phyloP scores from a whole-genome alignment of 2,888 invertebrate species.

The Podabrus alpinus region DNA sequence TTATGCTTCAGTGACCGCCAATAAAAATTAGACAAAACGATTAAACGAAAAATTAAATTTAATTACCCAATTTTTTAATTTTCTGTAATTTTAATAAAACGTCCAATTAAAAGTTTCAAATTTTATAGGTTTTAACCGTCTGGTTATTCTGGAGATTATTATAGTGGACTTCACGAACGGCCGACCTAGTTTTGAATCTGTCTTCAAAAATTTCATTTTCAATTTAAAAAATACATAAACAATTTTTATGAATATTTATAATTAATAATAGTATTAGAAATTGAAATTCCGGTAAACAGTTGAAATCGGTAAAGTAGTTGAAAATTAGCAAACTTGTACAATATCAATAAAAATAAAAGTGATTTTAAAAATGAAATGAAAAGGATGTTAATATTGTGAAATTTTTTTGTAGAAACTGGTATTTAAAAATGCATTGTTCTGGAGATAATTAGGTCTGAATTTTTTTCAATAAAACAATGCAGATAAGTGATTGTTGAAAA shows the following conservation, averaged over 20 bases:
- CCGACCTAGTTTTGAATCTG: too few species aligned
- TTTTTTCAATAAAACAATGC: constrained; percentile 3
- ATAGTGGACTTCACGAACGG: too few species aligned
- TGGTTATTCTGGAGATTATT: too few species aligned
- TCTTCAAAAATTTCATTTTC: too few species aligned
- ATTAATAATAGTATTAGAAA: neutral
- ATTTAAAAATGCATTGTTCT: constrained; percentile 16
- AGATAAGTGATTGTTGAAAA: constrained; percentile 17
- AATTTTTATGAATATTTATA: neutral
- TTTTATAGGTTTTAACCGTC: too few species aligned
- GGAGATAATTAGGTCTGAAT: constrained; percentile 12
- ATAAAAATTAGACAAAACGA: too few species aligned
- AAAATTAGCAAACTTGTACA: neutral
- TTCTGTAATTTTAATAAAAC: too few species aligned
- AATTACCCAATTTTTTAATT: too few species aligned
- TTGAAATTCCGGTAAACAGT: neutral
- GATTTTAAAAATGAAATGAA: constrained; percentile 7
- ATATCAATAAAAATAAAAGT: constrained; percentile 7
- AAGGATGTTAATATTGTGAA: constrained; percentile 15
- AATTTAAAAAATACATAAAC: neutral
- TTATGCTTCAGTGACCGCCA: too few species aligned
- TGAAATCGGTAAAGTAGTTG: neutral
- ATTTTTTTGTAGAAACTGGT: constrained; percentile 12
- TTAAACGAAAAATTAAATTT: too few species aligned
- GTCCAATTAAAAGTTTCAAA: too few species aligned